A percentile compares a stretch with the other conserved stretches of the same genome.
Evolutionary conservation across 2,113 vertebrate genomes (phyloP).

Genomic region (Pseudopipra pipra): DNA sequence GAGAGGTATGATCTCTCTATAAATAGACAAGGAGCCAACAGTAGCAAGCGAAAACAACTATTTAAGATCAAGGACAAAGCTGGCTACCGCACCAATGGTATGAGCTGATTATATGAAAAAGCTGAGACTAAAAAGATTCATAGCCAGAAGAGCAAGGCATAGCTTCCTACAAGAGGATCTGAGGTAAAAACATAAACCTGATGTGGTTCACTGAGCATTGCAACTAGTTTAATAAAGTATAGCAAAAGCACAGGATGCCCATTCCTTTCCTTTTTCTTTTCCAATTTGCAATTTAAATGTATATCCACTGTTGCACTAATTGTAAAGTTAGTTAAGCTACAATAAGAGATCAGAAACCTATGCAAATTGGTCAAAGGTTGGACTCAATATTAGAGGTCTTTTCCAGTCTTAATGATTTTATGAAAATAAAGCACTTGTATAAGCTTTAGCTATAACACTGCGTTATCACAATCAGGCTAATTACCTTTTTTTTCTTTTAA

Average conservation of each 20-base stretch:
- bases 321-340: background rate
- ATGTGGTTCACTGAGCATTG: background rate
- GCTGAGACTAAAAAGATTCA: background rate
- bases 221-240: background rate
- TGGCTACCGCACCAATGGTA: background rate
- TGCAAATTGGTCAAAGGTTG: background rate
- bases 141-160: background rate
- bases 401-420: background rate
- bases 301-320: background rate
- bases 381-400: background rate
- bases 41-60: conserved; percentile 57
- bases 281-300: background rate
- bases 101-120: background rate
- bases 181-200: background rate
- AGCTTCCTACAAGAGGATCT: background rate
- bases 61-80: conserved; percentile 60
- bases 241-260: background rate
- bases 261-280: background rate
- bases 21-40: conserved; percentile 61
- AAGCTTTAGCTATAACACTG: background rate
- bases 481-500: background rate
- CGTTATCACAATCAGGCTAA: background rate
- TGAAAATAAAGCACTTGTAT: background rate
- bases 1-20: conserved; percentile 38
- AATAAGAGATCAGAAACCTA: background rate